These are phyloP conservation scores for Pyrrhia umbra DNA, from an alignment of 2,888 invertebrate species.

Conservation along the genomic window DNA sequence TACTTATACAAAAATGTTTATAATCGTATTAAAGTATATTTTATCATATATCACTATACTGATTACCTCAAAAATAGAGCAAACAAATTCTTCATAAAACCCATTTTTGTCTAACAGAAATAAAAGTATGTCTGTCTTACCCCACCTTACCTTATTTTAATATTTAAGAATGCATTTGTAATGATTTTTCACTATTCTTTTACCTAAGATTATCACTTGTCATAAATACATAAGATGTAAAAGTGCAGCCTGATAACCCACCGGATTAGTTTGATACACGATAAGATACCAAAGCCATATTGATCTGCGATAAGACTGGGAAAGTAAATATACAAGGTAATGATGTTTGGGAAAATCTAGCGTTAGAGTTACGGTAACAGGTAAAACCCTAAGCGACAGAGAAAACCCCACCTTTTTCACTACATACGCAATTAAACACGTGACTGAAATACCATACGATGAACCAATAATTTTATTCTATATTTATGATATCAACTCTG, in stretches of 20 bases:
- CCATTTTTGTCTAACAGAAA: too few relatives aligned
- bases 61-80: too few relatives aligned
- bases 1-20: too few relatives aligned
- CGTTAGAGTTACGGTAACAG: background rate
- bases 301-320: background rate
- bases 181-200: background rate
- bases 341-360: background rate
- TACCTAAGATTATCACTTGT: background rate
- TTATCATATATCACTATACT: too few relatives aligned
- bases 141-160: too few relatives aligned
- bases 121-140: too few relatives aligned
- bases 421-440: too few relatives aligned
- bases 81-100: too few relatives aligned
- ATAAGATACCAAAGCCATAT: conserved; percentile 7
- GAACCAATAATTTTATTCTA: background rate
- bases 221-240: background rate
- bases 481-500: background rate
- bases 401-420: background rate
- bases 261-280: conserved; percentile 8
- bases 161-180: too few relatives aligned
- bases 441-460: too few relatives aligned
- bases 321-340: background rate
- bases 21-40: too few relatives aligned
- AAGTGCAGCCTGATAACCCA: background rate
- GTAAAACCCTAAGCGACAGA: background rate